Base-by-base conservation (phyloP, 2,797 vertebrate species). In the Bryconaethiops microstoma region DNA sequence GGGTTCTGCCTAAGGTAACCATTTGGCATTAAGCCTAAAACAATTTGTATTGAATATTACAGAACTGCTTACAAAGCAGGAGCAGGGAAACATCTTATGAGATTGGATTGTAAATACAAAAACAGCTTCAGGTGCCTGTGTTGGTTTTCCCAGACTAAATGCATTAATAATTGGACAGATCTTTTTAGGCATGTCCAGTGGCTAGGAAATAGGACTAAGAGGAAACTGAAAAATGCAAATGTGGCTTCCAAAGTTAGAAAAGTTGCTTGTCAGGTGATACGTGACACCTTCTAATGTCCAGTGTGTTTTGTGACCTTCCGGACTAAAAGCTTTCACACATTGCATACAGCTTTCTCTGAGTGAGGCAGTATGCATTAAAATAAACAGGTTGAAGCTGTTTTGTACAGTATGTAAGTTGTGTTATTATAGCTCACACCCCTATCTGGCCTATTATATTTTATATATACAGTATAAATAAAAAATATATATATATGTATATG, bases 391-490 rank as follows among this genome's bases (percentile, higher is more conserved):
- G 59, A 55, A 54, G 39, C 62, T 65, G 17, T n/a, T n/a, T 29
- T 35, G 54, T 35, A 59, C n/a, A 21, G 55, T 14, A n/a, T 73
- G 2, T 45, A 39, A 9, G 7, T 63, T 82, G 57, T 63, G 57
- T 54, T 78, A 60, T 68, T 50, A 19, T 10, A 48, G n/a, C 21
- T 42, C 12, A 4, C 40, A 67, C 21, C 29, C 21, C 62, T 62
- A 21, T 68, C 68, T 77, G 45, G 75, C 65, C 29, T 78, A 55
- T 74, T 79, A 72, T 80, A 10, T 45, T n/a, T n/a, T n/a, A n/a
- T n/a, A n/a, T n/a, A n/a, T n/a, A n/a, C n/a, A n/a, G n/a, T n/a
- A n/a, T n/a, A n/a, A n/a, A n/a, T n/a, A n/a, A n/a, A n/a, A n/a
- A n/a, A n/a, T n/a, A n/a, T n/a, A n/a, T n/a, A n/a, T n/a, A n/a